Base-by-base conservation (phyloP, 2,113 vertebrate genomes). In the Dermatemys mawii region DNA sequence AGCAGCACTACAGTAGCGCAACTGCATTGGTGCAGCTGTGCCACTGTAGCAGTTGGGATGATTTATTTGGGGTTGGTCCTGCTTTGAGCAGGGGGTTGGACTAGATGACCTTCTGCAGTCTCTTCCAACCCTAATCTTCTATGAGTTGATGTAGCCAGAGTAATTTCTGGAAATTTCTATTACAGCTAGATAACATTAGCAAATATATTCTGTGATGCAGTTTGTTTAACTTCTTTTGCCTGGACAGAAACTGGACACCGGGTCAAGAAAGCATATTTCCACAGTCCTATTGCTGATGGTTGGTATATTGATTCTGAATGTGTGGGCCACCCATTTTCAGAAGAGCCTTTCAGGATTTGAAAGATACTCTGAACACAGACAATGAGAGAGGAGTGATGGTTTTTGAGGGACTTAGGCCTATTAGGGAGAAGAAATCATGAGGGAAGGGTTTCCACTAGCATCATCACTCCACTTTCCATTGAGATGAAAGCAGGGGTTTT, bases 191-290 rank as follows among this genome's bases (percentile, higher is more conserved):
- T 96, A 44, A 53, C 78, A 93, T 46, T 32, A 83, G 19, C 24
- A 81, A 84, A 55, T 29, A 81, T 16, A 19, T 88, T 88, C 1
- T 3, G 48, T 81, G 75, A 78, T 76, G 16, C n/a, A n/a, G 50
- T 60, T 93, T 83, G 78, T 44, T 51, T 87, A 63, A 95, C 75
- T 91, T 86, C 49, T 87, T 60, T 87, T 84, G 83, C 48, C 35
- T 76, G 76, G 35, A 2, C 44, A 91, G 83, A 91, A 57, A 17
- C 24, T 75, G 12, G 46, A 75, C 44, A 83, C 49, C n/a, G 75
- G 22, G 92, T 63, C 49, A 83, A 38, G 29, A 88, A 60, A 54
- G 41, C 32, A 35, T 0, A 0, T 88, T 63, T 94, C n/a, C 35
- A 16, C 49, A 78, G 79, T 57, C 24, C 24, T 90, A 17, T 83